Base-by-base conservation (phyloP, 2,888 invertebrate species). In the Caenorhabditis macrosperma region DNA sequence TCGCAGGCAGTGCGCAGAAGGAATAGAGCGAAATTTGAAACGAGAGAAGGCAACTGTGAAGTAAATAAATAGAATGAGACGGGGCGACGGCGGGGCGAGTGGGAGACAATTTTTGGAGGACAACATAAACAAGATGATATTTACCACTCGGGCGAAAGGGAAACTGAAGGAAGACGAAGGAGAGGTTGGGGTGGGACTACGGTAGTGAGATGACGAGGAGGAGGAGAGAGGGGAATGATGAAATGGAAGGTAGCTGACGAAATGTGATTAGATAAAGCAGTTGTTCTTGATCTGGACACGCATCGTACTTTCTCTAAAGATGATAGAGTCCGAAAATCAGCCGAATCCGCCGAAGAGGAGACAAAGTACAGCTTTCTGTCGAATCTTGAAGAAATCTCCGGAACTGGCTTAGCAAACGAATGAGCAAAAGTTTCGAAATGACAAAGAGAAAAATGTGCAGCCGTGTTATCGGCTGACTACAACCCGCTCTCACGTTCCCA, bases 61-160 rank as follows among this genome's bases (percentile, higher is more conserved):
- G 41, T 38, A 64, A 72, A 72, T 64, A 64, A 72, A 64, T 57
- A 75, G 41, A 52, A 52, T 33, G 41, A 66, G 52, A 33, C 44
- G 66, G 48, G 46, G 67, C 57, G 46, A 52, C 44, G 60, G 33
- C 54, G 24, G 41, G 24, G 63, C 26, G 48, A 26, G 33, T 44
- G 35, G 12, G 22, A 44, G 55, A 28, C n/a, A n/a, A 54, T 44
- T 55, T 33, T 68, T 55, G 52, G 52, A 50, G 41, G 38, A 52
- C 50, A 41, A 54, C 46, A 33, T 55, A 17, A 46, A 28, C 46
- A 55, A 17, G 46, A 44, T 28, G 46, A 38, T 35, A 24, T 33
- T 57, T 35, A 10, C 35, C 10, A 17, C 26, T n/a, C 15, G 12
- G 3, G 9, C 15, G 26, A 26, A n/a, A 26, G 3, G 33, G 35